phyloP scores from a whole-genome alignment of 2,113 vertebrate species.

The Sceloporus undulatus region DNA sequence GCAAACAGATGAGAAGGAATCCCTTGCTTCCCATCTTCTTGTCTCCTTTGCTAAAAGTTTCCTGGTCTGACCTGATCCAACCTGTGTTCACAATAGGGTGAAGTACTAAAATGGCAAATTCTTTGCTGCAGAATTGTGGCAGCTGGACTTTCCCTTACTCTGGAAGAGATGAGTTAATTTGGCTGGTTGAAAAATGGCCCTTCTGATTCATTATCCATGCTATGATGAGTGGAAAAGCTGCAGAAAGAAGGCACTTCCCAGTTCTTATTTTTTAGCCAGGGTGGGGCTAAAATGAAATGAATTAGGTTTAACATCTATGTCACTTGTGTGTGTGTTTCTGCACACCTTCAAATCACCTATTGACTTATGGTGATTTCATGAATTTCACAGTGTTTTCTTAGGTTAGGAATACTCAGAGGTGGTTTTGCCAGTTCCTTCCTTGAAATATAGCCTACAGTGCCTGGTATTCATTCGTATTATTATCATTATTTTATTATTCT shows the following conservation, averaged over 20 bases:
- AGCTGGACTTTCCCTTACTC: conserved; percentile 43
- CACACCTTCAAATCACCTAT: background rate
- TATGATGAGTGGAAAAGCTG: conserved; percentile 60
- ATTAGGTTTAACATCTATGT: background rate
- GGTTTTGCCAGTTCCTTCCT: too few relatives aligned
- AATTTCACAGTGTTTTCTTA: background rate
- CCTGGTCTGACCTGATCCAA: conserved; percentile 10
- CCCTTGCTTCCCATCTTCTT: conserved; percentile 36
- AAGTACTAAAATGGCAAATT: conserved; percentile 6
- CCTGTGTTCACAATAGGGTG: background rate
- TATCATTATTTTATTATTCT: too few relatives aligned
- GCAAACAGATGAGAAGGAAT: conserved; percentile 58
- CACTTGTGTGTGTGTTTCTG: background rate
- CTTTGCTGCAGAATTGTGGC: conserved; percentile 34
- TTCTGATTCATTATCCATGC: conserved; percentile 51
- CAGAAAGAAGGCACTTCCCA: background rate
- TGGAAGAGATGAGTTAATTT: conserved; percentile 55
- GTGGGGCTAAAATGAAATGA: background rate
- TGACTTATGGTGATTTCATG: background rate
- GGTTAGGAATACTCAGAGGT: too few relatives aligned
- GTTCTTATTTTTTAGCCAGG: background rate
- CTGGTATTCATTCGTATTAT: too few relatives aligned
- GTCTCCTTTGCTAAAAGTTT: background rate
- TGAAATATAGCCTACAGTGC: too few relatives aligned
- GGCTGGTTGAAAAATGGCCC: background rate